Evolutionary conservation across 2,797 vertebrate genomes (phyloP), one percentile per base, ranked within the genome.

Genomic region (Avahi laniger): DNA sequence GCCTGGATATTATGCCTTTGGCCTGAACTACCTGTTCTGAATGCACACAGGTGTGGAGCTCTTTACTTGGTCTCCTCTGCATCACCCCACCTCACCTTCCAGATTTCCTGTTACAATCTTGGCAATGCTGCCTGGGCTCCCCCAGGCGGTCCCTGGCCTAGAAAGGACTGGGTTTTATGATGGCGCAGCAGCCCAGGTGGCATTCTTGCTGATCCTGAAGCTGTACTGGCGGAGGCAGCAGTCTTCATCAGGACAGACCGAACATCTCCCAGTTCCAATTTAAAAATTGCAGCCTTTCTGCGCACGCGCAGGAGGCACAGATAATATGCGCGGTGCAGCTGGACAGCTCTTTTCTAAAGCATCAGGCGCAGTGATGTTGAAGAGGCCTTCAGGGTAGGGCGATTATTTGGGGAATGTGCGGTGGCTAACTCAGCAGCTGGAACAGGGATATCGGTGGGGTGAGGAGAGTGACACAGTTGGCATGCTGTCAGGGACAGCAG

Each of bases 231-330:
- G 50, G 52, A 81, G 38, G 22, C 46, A 18, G 57, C 15, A 11
- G 43, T 80, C 67, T 67, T 63, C n/a, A 26, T 72, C 50, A 63
- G 43, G 57, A 91, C 41, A 54, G 20, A 81, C 1, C 46, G 76
- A 79, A 12, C 20, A 41, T 11, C 57, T 94, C 65, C 38, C 57
- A 69, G 57, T 17, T 48, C 14, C 86, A 83, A 18, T 50, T 70
- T 72, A 70, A 57, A 97, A 85, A 61, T 73, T n/a, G 90, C 17
- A 75, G 48, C 15, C n/a, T 24, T n/a, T 73, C 38, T 91, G 65
- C 41, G 72, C 50, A 48, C 1, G 5, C 18, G 28, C 35, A 28
- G 57, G 57, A 41, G 2, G n/a, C 22, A 43, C 7, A 61, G 24
- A 78, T 14, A 9, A 30, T 78, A 28, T 12, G 12, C 70, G 22